phyloP scores from a whole-genome alignment of 2,888 invertebrate species.

The Petrophora chlorosata region DNA sequence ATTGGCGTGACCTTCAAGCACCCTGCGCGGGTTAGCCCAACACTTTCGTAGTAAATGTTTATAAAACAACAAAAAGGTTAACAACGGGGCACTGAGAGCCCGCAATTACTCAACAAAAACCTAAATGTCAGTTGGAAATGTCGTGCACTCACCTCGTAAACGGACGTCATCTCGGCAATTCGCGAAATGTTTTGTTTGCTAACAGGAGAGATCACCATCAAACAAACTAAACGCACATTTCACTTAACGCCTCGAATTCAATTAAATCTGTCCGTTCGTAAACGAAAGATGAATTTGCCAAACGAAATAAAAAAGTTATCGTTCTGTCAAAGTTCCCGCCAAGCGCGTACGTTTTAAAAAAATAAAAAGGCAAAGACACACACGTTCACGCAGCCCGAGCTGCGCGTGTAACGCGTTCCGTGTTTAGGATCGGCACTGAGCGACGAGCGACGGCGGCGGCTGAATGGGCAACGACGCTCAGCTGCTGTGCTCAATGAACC shows the following conservation, averaged over 20 bases:
- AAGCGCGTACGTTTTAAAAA: conserved; percentile 51
- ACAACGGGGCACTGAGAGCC: conserved; percentile 49
- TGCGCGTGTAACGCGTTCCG: conserved; percentile 78
- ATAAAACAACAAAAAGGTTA: conserved; percentile 32
- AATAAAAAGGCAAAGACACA: conserved; percentile 54
- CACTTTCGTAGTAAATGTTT: conserved; percentile 22
- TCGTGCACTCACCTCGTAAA: conserved; percentile 81
- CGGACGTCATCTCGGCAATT: conserved; percentile 70
- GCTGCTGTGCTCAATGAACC: conserved; percentile 80
- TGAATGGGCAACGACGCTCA: conserved; percentile 72
- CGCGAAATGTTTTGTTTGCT: conserved; percentile 58
- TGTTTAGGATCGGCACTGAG: conserved; percentile 77
- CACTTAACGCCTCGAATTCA: conserved; percentile 42
- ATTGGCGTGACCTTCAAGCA: conserved; percentile 25
- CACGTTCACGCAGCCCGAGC: conserved; percentile 59
- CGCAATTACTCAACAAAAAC: conserved; percentile 72
- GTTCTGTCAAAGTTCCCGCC: conserved; percentile 68
- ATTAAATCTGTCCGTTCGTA: conserved; percentile 17
- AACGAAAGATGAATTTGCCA: neutral
- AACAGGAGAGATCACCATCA: conserved; percentile 58
- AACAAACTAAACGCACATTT: conserved; percentile 65
- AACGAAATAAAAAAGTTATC: conserved; percentile 15
- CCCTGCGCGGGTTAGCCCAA: conserved; percentile 30
- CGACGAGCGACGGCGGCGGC: conserved; percentile 56
- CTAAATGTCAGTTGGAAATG: conserved; percentile 72